Conservation (phyloP, 2,797 vertebrate species). For the Bovichtus diacanthus region DNA sequence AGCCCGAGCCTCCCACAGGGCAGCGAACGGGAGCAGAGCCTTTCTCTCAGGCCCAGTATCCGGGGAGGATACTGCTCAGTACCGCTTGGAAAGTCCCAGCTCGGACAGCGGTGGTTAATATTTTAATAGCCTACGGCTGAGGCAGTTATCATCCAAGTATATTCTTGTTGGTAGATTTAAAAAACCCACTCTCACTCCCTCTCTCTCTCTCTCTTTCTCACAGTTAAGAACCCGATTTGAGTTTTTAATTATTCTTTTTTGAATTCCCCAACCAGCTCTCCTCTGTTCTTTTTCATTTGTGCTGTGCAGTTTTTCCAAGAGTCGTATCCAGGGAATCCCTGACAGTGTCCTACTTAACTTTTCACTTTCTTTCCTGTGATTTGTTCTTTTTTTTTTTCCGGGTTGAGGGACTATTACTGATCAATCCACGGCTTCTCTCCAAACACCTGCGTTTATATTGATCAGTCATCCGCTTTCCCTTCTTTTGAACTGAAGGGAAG, state of each 20-base stretch:
- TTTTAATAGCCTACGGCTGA: conserved; percentile 87
- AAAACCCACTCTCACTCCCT: conserved; percentile 73
- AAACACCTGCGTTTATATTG: conserved; percentile 84
- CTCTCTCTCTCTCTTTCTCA: conserved; percentile 75
- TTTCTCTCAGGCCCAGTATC: conserved; percentile 85
- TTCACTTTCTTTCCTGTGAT: conserved; percentile 87
- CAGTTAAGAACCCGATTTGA: conserved; percentile 86
- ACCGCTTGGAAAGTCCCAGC: conserved; percentile 83
- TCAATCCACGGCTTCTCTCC: conserved; percentile 80
- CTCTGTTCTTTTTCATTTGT: conserved; percentile 87
- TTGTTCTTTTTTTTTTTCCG: conserved; percentile 73
- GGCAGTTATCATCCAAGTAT: conserved; percentile 85
- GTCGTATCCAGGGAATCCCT: conserved; percentile 82
- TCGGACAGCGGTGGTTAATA: conserved; percentile 87
- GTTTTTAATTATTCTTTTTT: conserved; percentile 88
- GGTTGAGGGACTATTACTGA: conserved; percentile 82
- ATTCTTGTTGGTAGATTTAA: conserved; percentile 87
- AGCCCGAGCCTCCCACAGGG: conserved; percentile 84
- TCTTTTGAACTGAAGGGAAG: conserved; percentile 68
- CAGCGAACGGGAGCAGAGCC: conserved; percentile 81
- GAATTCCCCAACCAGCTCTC: conserved; percentile 85
- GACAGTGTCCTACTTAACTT: conserved; percentile 88
- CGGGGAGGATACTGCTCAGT: conserved; percentile 86
- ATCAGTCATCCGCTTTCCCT: conserved; percentile 78
- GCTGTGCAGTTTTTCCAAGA: conserved; percentile 85